A percentile compares a stretch with the other conserved stretches of the same genome.
Conservation (phyloP, 2,797 vertebrate genomes). For the Macropus fuliginosus region DNA sequence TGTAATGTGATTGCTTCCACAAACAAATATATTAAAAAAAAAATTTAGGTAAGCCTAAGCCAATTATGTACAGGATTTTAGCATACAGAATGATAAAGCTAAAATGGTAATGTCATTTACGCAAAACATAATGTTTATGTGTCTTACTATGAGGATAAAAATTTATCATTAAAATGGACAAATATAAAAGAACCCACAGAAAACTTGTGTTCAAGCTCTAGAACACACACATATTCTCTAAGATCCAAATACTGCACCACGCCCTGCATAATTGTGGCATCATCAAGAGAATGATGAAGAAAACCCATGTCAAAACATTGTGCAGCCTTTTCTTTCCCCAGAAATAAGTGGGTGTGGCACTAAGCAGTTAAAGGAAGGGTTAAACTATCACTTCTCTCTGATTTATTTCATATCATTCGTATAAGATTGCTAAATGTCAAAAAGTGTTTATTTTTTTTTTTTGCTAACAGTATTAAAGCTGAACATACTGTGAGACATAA, state of each 20-base stretch:
- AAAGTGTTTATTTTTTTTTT: constrained; percentile 84
- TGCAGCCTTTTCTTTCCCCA: constrained; percentile 51
- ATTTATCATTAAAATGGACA: not conserved
- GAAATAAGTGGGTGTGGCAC: constrained; percentile 77
- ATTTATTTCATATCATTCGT: constrained; percentile 86
- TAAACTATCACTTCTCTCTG: constrained; percentile 84
- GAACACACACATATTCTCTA: not conserved
- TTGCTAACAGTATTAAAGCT: constrained; percentile 87
- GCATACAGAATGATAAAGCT: constrained; percentile 38
- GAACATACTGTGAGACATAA: constrained; percentile 91
- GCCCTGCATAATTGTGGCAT: not conserved
- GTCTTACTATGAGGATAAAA: constrained; percentile 4
- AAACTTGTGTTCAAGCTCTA: constrained; percentile 30
- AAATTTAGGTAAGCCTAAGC: constrained; percentile 12
- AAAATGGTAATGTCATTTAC: constrained; percentile 44
- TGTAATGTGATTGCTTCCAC: constrained; percentile 39
- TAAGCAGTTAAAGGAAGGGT: constrained; percentile 81
- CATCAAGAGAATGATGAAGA: constrained; percentile 52
- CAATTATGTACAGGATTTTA: constrained; percentile 9
- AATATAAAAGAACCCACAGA: constrained; percentile 16
- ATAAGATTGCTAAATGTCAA: constrained; percentile 88
- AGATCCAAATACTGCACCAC: constrained; percentile 7
- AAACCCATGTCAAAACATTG: constrained; percentile 50
- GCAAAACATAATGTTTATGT: constrained; percentile 5
- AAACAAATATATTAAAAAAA: constrained; percentile 34